These are phyloP conservation scores for Sclerurus mexicanus DNA, from an alignment of 2,113 vertebrate genomes.

Conservation along the genomic window DNA sequence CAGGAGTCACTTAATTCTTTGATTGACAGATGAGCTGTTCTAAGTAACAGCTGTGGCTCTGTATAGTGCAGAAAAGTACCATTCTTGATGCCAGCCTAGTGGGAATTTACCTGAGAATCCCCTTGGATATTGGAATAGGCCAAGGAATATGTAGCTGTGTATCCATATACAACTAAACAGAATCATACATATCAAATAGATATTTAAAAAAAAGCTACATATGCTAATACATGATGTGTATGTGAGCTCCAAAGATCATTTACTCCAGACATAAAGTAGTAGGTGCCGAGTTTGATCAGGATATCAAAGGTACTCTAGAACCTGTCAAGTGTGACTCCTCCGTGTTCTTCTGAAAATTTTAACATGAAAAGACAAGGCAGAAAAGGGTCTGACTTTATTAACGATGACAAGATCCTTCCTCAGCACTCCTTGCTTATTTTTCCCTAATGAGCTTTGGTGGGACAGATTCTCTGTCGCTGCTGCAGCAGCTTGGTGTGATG, in stretches of 20 bases:
- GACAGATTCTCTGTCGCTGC: not conserved
- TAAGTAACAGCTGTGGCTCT: not conserved
- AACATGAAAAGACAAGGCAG: constrained; percentile 39
- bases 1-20: not conserved
- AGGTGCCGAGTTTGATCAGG: constrained; percentile 22
- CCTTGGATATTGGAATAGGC: not conserved
- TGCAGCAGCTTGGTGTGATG: not conserved
- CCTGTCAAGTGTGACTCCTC: constrained; percentile 4
- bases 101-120: not conserved
- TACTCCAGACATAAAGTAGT: not conserved
- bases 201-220: not conserved
- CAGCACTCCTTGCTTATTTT: constrained; percentile 4
- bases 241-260: not conserved
- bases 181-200: not conserved
- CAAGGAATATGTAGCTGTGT: not conserved
- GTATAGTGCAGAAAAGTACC: not conserved
- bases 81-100: not conserved
- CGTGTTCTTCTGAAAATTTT: constrained; percentile 13
- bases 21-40: not conserved
- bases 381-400: constrained; percentile 24
- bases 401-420: constrained; percentile 12
- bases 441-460: constrained; percentile 47
- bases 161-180: not conserved
- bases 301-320: constrained; percentile 31
- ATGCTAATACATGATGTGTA: not conserved